A percentile compares a stretch with the other conserved stretches of the same genome.
These are phyloP conservation scores for Drosophila gaucha DNA, from an alignment of 2,888 invertebrate species.

Conservation along the genomic window DNA sequence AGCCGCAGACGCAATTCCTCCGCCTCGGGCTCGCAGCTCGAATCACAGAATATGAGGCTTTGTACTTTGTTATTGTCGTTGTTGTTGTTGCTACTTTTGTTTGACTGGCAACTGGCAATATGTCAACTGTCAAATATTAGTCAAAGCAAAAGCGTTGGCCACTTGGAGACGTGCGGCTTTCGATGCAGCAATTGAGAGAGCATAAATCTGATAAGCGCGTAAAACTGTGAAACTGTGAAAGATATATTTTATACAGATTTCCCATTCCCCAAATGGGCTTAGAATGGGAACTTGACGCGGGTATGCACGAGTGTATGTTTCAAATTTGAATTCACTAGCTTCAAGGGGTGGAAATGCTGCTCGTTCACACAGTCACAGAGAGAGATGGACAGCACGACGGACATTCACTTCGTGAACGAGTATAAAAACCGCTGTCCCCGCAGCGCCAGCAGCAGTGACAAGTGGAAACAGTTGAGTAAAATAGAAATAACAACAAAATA, in stretches of 20 bases:
- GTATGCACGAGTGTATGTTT: too few relatives aligned
- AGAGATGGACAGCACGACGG: conserved; percentile 16
- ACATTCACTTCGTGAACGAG: too few relatives aligned
- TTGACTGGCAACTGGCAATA: conserved; percentile 60
- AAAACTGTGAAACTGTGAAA: too few relatives aligned
- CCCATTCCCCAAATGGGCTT: too few relatives aligned
- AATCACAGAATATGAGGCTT: conserved; percentile 51
- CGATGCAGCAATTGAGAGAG: conserved; percentile 62
- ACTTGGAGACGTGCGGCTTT: conserved; percentile 56
- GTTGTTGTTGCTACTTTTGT: not conserved
- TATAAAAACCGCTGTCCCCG: conserved; percentile 26
- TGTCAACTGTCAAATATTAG: conserved; percentile 79
- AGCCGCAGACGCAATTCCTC: conserved; percentile 18
- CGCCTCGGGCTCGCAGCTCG: conserved; percentile 23
- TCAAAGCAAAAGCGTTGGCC: conserved; percentile 63
- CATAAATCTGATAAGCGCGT: conserved; percentile 78
- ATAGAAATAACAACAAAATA: conserved; percentile 28
- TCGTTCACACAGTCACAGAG: too few relatives aligned
- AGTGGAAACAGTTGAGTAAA: conserved; percentile 52
- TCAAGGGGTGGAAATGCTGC: too few relatives aligned
- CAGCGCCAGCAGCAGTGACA: conserved; percentile 48
- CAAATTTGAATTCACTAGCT: too few relatives aligned
- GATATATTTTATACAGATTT: too few relatives aligned
- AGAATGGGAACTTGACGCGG: too few relatives aligned
- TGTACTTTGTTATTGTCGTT: conserved; percentile 22